Base-by-base conservation (phyloP, 2,888 invertebrate species). In the Physocephala rufipes region DNA sequence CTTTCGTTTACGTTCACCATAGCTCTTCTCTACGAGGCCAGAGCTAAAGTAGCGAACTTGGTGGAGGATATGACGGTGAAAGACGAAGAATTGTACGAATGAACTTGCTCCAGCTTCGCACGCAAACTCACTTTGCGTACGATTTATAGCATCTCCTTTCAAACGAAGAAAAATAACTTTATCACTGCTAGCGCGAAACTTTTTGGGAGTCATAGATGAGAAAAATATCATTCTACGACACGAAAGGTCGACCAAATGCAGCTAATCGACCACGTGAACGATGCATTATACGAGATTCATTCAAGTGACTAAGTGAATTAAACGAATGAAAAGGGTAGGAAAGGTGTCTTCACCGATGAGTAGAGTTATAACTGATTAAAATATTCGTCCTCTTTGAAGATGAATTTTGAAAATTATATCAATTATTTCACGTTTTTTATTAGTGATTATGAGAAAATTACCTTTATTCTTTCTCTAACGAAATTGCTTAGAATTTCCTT, bases 211-310 rank as follows among this genome's bases (percentile, higher is more conserved):
- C 62, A 51, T 51, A 4, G 36, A 61, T 28, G 67, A 28, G 47
- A 36, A 62, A 45, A n/a, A 26, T 30, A 28, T 49, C 24, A 49
- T 51, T 24, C 62, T 61, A 59, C 47, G 9, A 9, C 36, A 7
- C 36, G 36, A 7, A 36, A 36, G 5, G 36, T 36, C 4, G 9
- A 36, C 45, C n/a, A 62, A 68, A 51, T 62, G 68, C 49, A 51
- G 68, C 49, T 68, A 68, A 68, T 62, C 68, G 49, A 62, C 68
- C 68, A 30, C 51, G 51, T 68, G 51, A 62, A 36, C 24, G 49
- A 62, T 19, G 19, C 43, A 15, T 67, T 55, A 30, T 67, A 58
- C 58, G 55, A 43, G 67, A 28, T 19, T 21, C 47, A 66, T 36
- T 21, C 16, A 66, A 45, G n/a, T n/a, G n/a, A n/a, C 24, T 45